Evolutionary conservation across 1,140 invertebrate genomes (phyloP), one percentile per base, ranked within the genome.

Genomic region (Cyclargus thomasi): DNA sequence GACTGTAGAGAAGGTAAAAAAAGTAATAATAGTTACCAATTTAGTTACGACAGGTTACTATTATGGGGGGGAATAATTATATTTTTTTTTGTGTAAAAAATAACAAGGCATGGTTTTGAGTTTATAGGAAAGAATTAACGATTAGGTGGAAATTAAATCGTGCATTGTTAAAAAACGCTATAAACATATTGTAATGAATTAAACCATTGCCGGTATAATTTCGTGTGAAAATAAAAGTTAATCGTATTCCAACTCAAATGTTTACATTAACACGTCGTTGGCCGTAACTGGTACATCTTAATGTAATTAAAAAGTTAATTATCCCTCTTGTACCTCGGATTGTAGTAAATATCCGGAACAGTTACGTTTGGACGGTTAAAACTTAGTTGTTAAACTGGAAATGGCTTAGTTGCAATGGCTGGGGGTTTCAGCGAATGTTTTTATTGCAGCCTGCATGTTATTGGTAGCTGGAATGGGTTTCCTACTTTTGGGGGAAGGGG

Each of bases 181-280:
- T 47, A 14, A 47, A 47, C 39, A 47, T 47, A 11, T 47, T 14
- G 14, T 47, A 14, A 47, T 47, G 2, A 47, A 47, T 14, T 11
- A 47, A 47, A 47, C 39, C 39, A 47, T 16, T 47, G 39, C 39
- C 39, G 3, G 14, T 47, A 47, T 47, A 47, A 47, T 47, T 47
- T 47, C 39, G 39, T 47, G 39, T 47, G 39, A 47, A 47, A 47
- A 47, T 47, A 47, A 47, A 47, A 47, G 39, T 47, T 47, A 47
- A 47, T 47, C 39, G 39, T 47, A 47, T 47, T 47, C 39, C 39
- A 47, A 47, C 10, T 47, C 14, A 47, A 47, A 47, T 47, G 39
- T 47, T 47, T 47, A 47, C 39, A 47, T 47, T 47, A 47, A 47
- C 39, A 47, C 39, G 39, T 47, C 39, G 39, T 47, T 47, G 1